These are phyloP conservation scores for Mirza zaza DNA, from an alignment of 2,113 vertebrate species.

Conservation along the genomic window DNA sequence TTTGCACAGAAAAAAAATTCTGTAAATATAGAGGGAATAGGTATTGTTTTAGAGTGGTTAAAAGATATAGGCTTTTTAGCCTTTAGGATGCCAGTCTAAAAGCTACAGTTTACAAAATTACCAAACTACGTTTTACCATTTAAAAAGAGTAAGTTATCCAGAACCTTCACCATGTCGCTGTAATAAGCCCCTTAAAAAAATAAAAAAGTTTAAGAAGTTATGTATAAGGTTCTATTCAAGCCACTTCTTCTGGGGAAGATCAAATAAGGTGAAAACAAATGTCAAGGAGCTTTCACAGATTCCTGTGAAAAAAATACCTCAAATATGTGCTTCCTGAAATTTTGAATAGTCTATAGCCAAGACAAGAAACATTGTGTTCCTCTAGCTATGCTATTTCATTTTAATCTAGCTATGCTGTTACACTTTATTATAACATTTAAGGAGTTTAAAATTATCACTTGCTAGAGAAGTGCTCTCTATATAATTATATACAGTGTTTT, in stretches of 20 bases:
- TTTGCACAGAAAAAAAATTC: not conserved
- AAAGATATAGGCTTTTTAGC: not conserved
- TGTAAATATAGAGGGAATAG: slow-evolving; percentile 33
- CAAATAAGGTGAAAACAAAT: not conserved
- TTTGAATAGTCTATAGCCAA: slow-evolving; percentile 4
- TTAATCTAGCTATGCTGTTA: not conserved
- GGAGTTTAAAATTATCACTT: slow-evolving; percentile 47
- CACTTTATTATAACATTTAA: slow-evolving; percentile 37
- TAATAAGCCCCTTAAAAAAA: not conserved
- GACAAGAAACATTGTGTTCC: not conserved
- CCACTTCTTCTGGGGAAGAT: not conserved
- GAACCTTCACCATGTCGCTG: not conserved
- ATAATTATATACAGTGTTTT: slow-evolving; percentile 46
- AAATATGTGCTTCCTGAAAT: not conserved
- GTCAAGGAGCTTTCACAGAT: not conserved
- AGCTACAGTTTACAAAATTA: not conserved
- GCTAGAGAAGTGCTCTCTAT: not conserved
- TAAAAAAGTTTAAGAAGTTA: not conserved
- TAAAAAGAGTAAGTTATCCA: not conserved
- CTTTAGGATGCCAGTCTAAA: not conserved
- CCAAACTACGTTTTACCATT: not conserved
- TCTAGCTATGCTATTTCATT: too few relatives aligned
- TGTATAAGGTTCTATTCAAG: not conserved
- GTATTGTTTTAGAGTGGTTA: not conserved
- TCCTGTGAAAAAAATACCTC: not conserved